A percentile compares a stretch with the other conserved stretches of the same genome.
These are phyloP conservation scores for Gallinago undulata DNA, from an alignment of 2,113 vertebrate genomes.

Conservation along the genomic window DNA sequence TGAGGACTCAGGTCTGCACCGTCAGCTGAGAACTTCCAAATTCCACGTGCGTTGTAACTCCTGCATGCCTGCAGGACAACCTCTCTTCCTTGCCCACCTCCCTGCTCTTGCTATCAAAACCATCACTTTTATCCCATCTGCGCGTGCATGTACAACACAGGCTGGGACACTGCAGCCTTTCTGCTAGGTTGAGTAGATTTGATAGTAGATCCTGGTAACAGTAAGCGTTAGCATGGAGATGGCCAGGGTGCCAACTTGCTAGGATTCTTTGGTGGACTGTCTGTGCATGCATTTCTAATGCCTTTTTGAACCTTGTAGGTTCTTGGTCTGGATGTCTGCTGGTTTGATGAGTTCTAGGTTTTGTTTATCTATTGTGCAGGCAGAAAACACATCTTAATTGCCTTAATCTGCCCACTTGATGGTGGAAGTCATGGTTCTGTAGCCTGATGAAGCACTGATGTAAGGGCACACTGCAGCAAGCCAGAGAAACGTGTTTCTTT, in stretches of 20 bases:
- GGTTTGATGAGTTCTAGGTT: background rate
- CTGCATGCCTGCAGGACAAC: background rate
- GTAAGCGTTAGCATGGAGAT: background rate
- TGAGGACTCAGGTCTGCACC: background rate
- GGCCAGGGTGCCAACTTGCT: background rate
- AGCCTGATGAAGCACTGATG: rapidly evolving
- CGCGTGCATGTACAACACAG: rapidly evolving
- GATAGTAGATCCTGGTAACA: background rate
- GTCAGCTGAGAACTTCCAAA: background rate
- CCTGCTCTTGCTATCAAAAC: background rate
- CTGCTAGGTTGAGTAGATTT: background rate
- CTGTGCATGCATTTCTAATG: background rate
- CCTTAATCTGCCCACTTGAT: background rate
- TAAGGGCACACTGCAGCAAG: background rate
- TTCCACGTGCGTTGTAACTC: background rate
- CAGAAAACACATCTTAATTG: background rate
- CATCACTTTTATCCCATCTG: background rate
- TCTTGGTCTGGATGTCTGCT: background rate
- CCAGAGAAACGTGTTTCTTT: background rate
- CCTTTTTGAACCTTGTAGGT: background rate
- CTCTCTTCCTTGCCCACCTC: background rate
- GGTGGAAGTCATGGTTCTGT: background rate
- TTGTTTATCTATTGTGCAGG: background rate
- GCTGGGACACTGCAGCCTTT: background rate
- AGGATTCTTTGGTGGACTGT: background rate